Base-by-base conservation (phyloP, 1,140 invertebrate genomes). In the Drosophila ercepeae region DNA sequence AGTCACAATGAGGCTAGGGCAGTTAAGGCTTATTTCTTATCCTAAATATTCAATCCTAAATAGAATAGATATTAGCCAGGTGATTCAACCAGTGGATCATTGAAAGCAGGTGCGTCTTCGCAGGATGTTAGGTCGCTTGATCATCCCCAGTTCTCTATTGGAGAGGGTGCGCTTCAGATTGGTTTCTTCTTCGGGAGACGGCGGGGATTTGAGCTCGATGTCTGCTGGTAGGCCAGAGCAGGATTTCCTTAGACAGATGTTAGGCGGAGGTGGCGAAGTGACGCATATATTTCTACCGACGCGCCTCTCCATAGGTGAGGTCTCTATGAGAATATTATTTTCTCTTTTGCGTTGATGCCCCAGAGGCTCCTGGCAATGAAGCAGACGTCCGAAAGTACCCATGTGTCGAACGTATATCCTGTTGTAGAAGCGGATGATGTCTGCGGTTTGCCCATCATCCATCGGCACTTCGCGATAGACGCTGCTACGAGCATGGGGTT, bases 401-500 rank as follows among this genome's bases (percentile, higher is more conserved):
- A 89, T 75, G 11, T 13, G 52, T 9, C 25, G 23, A 1, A 89
- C 21, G 48, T 76, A 89, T 2, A 69, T 25, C 3, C 14, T 49
- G 65, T 88, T 88, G 44, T 88, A 88, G 29, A 89, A 88, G 4
- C 9, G 13, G 3, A 88, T 88, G 3, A 88, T 78, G 18, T 88
- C 78, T 0, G 9, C 39, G 1, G 29, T 34, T 14, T 48, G 51
- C 0, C 63, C 77, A 6, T 70, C 34, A 2, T 76, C 91, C 13
- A 97, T 93, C 25, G 97, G 91, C 11, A 99, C 97, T 76, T 95
- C 96, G 60, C 98, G 93, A 91, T 99, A 99, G 4, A 99, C 96
- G 92, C 97, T 94, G 45, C 95, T 97, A 19, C 94, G 94, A 1
- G 97, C 96, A 89, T 99, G 96, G 0, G 98, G 97, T 79, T 99